phyloP scores from a whole-genome alignment of 2,113 vertebrate species.

The Acrocephalus kingi region DNA sequence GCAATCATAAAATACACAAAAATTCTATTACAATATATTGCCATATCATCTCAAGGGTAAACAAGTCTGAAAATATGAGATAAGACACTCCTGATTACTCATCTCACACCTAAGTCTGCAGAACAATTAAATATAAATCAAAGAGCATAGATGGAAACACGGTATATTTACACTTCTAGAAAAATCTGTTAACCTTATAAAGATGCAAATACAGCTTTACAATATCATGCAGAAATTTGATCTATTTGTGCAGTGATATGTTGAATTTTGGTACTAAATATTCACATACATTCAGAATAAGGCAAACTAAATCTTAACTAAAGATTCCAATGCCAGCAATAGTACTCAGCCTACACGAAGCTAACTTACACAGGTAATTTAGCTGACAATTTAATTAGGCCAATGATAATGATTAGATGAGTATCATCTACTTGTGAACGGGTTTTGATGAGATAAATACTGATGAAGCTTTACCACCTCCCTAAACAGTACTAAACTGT shows the following conservation, averaged over 20 bases:
- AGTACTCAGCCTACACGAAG: not conserved
- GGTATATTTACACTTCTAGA: not conserved
- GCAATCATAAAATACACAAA: slow-evolving; percentile 13
- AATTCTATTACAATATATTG: not conserved
- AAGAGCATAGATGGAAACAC: not conserved
- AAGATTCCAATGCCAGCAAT: not conserved
- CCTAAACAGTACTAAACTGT: not conserved
- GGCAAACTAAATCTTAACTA: not conserved
- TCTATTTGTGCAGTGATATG: not conserved
- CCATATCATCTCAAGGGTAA: slow-evolving; percentile 9
- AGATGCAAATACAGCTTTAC: not conserved
- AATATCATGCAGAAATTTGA: not conserved
- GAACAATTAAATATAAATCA: not conserved
- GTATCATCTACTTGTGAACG: not conserved
- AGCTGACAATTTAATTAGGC: not conserved
- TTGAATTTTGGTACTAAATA: not conserved
- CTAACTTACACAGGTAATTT: not conserved
- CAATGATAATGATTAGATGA: not conserved
- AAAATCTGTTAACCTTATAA: slow-evolving; percentile 1
- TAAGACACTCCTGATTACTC: not conserved
- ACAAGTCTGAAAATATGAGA: slow-evolving; percentile 19
- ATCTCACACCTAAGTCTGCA: not conserved
- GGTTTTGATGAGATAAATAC: not conserved
- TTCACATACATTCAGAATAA: not conserved
- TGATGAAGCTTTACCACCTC: not conserved